Base-by-base conservation (phyloP, 2,797 vertebrate species). In the Myioborus melanocephalus region DNA sequence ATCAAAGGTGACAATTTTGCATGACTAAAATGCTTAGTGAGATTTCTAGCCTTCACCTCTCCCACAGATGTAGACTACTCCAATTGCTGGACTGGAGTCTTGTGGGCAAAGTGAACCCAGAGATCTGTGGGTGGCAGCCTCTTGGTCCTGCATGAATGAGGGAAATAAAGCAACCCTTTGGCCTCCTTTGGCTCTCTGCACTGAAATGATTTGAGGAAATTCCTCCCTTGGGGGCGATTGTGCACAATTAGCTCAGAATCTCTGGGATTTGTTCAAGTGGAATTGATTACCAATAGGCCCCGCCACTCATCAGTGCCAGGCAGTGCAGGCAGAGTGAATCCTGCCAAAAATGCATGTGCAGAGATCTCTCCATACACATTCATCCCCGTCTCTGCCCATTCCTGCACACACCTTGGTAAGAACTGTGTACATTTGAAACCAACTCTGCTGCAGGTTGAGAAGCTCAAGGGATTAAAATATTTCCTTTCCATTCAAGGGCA, bases 1-100 rank as follows among this genome's bases (percentile, higher is more conserved):
- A 95, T 72, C 89, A 87, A 92, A 92, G 84, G 83, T 92, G 94
- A 88, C 59, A 70, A 46, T 79, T 94, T 83, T 83, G 73, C 88
- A 72, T 91, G 55, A 87, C 65, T 95, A 85, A 94, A 94, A 70
- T 47, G 20, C 65, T 83, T 75, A 63, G 68, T 65, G 65, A 92
- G 65, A 87, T 90, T 94, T 94, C 57, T 57, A 94, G 56, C 70
- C 76, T 46, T 32, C 59, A 64, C 17, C 20, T 86, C 85, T 96
- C 78, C 83, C 76, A 72, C 56, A 71, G 56, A 52, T 79, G 60
- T 44, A 80, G 60, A 70, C 59, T 83, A 65, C 85, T 68, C 34
- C 79, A 76, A 39, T 44, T 7, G 2, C n/a, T 77, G 66, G 60
- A 35, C 32, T 88, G 61, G 37, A 8, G 2, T 63, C 57, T 72